Conservation (phyloP, 2,888 invertebrate species). For the Hydrotaea cyrtoneurina region DNA sequence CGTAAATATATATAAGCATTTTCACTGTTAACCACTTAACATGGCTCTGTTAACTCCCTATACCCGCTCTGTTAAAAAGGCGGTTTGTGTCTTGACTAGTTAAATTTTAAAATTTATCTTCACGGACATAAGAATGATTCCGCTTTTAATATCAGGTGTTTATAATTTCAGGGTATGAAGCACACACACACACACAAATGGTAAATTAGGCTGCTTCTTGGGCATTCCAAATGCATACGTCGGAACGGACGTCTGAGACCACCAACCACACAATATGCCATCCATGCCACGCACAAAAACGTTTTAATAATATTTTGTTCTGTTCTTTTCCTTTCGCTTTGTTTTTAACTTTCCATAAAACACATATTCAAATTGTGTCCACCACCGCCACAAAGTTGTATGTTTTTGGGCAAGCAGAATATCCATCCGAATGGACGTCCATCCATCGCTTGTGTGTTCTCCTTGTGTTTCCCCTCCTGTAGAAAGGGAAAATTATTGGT, state of each 20-base stretch:
- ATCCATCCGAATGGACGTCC: not conserved
- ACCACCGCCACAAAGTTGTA: not conserved
- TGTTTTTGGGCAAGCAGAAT: no score
- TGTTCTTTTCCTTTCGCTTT: not conserved
- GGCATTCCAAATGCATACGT: not conserved
- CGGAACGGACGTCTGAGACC: not conserved
- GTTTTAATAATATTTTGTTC: constrained; percentile 9
- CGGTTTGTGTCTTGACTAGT: no score
- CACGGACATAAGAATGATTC: no score
- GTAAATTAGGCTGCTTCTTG: constrained; percentile 36
- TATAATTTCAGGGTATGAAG: constrained; percentile 35
- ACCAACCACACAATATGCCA: not conserved
- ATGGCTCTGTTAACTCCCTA: no score
- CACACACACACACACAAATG: not conserved
- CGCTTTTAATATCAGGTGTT: constrained; percentile 40
- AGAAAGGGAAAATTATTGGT: not conserved
- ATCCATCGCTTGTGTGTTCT: not conserved
- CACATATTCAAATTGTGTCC: constrained; percentile 20
- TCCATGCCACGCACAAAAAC: constrained; percentile 32
- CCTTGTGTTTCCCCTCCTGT: not conserved
- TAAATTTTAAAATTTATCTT: no score
- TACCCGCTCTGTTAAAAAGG: no score
- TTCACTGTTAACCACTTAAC: no score
- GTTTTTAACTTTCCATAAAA: not conserved
- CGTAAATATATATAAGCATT: no score